These are phyloP conservation scores for Mystacornis crossleyi DNA, from an alignment of 2,113 vertebrate genomes.

Conservation along the genomic window DNA sequence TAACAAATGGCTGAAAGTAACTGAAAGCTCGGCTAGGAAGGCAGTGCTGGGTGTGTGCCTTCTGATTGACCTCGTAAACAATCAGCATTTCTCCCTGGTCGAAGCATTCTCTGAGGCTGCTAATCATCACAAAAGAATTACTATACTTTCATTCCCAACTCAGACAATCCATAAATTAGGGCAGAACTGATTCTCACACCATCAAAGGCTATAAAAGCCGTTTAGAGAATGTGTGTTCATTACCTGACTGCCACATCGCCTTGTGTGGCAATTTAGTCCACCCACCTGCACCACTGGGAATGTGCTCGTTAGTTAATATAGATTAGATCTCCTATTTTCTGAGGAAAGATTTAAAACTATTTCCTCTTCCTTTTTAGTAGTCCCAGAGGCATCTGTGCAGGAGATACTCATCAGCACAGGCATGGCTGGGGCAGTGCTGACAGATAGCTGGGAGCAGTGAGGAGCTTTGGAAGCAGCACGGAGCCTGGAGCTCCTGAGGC, in stretches of 20 bases:
- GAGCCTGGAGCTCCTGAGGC: background rate
- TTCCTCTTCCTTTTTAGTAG: background rate
- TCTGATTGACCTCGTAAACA: slow-evolving; percentile 43
- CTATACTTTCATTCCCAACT: background rate
- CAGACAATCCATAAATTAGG: background rate
- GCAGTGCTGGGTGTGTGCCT: background rate
- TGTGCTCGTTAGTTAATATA: background rate
- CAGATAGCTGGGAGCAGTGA: background rate
- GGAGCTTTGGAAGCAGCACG: background rate
- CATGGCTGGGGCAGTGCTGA: background rate
- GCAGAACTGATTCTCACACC: background rate
- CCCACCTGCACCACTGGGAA: background rate
- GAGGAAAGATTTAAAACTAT: background rate
- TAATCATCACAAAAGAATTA: slow-evolving; percentile 37
- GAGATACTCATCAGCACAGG: background rate
- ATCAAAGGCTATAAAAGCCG: background rate
- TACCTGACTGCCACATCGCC: background rate
- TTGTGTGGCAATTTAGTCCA: background rate
- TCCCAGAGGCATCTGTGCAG: background rate
- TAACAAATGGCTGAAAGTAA: slow-evolving; percentile 32
- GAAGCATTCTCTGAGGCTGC: background rate
- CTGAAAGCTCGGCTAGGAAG: background rate
- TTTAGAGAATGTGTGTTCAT: background rate
- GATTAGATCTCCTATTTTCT: background rate
- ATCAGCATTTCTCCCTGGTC: background rate